Conservation (phyloP, 92 coral and sea anemone species). For the Montipora capitata region DNA sequence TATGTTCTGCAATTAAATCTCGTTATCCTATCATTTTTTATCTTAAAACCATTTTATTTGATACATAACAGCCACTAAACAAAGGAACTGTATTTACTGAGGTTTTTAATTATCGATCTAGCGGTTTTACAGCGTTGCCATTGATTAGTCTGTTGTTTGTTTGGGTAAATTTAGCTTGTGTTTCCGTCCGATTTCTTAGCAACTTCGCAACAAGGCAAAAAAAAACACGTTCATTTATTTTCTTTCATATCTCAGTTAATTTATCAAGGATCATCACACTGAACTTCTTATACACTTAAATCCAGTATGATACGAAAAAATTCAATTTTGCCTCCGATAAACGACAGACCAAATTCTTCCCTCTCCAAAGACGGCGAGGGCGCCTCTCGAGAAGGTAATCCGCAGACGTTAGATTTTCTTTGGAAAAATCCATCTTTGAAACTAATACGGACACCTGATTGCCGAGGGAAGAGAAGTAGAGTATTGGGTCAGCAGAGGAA, state of each 20-base stretch:
- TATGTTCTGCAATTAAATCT: slow-evolving; percentile 9
- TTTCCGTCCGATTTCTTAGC: slow-evolving; percentile 14
- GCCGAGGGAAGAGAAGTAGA: neutral
- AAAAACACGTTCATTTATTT: neutral
- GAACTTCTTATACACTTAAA: neutral
- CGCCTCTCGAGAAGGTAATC: neutral
- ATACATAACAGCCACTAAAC: slow-evolving; percentile 25
- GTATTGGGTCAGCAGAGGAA: neutral
- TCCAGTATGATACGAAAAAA: slow-evolving; percentile 6
- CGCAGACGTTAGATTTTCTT: neutral
- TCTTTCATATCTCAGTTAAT: neutral
- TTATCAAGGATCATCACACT: neutral
- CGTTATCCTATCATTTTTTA: slow-evolving; percentile 26
- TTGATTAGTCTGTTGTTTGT: neutral
- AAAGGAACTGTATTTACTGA: slow-evolving; percentile 35
- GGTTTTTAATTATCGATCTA: slow-evolving; percentile 21
- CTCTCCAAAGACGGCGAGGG: neutral
- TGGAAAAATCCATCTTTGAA: slow-evolving; percentile 53
- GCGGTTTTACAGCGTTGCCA: slow-evolving; percentile 28
- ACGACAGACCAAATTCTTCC: slow-evolving; percentile 14
- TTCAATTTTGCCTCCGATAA: slow-evolving; percentile 26
- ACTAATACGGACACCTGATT: neutral
- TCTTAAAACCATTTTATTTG: slow-evolving; percentile 35
- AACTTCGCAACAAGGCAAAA: neutral
- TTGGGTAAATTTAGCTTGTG: neutral